A percentile compares a stretch with the other conserved stretches of the same genome.
These are phyloP conservation scores for Himantopus leucocephalus DNA, from an alignment of 2,113 vertebrate species.

Conservation along the genomic window DNA sequence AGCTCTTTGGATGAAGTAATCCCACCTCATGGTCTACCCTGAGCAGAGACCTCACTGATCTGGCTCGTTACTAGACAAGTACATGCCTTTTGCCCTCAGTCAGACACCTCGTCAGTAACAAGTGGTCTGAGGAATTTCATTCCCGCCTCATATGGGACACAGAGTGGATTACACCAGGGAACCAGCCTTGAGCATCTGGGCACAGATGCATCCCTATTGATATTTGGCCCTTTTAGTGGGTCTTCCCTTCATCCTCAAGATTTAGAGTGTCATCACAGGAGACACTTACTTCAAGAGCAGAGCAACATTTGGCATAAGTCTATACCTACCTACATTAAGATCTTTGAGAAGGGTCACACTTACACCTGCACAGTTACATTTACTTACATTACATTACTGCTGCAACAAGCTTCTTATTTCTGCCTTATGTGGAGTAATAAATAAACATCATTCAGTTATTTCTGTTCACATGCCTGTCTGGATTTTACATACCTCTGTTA, in stretches of 20 bases:
- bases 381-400: neutral
- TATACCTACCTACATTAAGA: neutral
- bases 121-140: neutral
- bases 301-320: neutral
- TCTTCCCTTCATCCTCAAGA: neutral
- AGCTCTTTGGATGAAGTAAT: neutral
- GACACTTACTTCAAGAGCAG: neutral
- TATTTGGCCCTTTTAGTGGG: accelerated
- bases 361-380: neutral
- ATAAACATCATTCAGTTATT: neutral
- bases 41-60: neutral
- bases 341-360: neutral
- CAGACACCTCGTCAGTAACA: neutral
- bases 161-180: neutral
- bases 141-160: neutral
- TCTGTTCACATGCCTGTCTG: neutral
- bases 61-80: neutral
- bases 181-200: neutral
- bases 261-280: neutral
- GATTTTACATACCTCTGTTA: neutral
- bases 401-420: neutral
- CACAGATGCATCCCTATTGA: neutral
- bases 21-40: no score
- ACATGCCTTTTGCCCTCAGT: neutral
- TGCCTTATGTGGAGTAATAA: neutral